Base-by-base conservation (phyloP, 2,797 vertebrate genomes). In the Cirrhinus mrigala region DNA sequence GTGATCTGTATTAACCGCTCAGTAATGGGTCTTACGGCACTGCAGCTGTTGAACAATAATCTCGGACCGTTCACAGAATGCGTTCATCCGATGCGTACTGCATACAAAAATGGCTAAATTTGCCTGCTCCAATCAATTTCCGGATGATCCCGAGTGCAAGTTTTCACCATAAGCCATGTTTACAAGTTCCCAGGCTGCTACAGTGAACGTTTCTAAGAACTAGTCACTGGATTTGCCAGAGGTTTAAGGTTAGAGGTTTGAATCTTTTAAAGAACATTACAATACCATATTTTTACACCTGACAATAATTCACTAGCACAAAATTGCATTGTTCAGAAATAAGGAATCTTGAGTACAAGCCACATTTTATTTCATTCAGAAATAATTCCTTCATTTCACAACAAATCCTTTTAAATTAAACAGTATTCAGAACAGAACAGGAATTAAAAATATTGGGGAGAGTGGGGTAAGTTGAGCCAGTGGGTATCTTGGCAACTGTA, bases 1-100 rank as follows among this genome's bases (percentile, higher is more conserved):
- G 62, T 69, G 60, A 78, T 69, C 74, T 70, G 83, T 79, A 84
- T 84, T 78, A 79, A 84, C 50, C 1, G 14, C 52, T 24, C 83
- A 84, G 74, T 70, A 78, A 79, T 84, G 37, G 52, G 29, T 78
- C 24, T 70, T 50, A 60, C 24, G 6, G 62, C 64, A 29, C 33
- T 69, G 74, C 62, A 84, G 74, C 74, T 78, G 74, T 44, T 62
- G 37, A 60, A 84, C 66, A 58, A 29, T 58, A 70, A 78, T 70
- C 82, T 78, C 18, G 1, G 50, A 69, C 16, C 33, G 0, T 69
- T 77, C 60, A 29, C 50, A 33, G n/a, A 70, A 56, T 48, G 33
- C 33, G 33, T 37, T 37, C 33, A 37, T 44, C 27, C 40, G 29
- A 66, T 52, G 27, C 14, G 11, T 29, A 66, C 18, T 40, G 73